Evolutionary conservation across 2,113 vertebrate genomes (phyloP).

Genomic region (Notarius lentiginosus): DNA sequence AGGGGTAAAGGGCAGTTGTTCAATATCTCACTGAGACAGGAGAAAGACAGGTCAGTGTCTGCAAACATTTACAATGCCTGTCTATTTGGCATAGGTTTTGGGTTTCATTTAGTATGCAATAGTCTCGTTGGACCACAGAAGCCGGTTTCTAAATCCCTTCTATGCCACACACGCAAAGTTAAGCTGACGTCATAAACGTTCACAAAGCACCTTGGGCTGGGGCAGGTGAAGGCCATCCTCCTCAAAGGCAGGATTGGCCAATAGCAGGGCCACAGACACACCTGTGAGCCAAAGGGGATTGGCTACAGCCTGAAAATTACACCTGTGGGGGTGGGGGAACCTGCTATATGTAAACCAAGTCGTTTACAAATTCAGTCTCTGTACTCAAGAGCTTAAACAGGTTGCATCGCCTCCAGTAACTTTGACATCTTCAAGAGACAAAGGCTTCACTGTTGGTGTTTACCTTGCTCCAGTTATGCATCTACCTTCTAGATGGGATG

Average conservation of each 20-base stretch:
- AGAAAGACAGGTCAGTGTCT: constrained; percentile 50
- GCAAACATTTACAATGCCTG: constrained; percentile 29
- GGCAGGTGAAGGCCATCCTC: constrained; percentile 54
- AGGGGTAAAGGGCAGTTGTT: constrained; percentile 69
- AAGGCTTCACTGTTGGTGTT: constrained; percentile 55
- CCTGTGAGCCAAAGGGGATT: constrained; percentile 88
- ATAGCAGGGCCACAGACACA: constrained; percentile 82
- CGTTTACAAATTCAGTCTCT: constrained; percentile 85
- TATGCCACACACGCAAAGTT: constrained; percentile 69
- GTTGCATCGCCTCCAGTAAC: constrained; percentile 60
- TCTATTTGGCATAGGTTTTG: constrained; percentile 41
- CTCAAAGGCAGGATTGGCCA: constrained; percentile 65
- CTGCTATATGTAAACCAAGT: constrained; percentile 94
- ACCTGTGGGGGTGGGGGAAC: constrained; percentile 87
- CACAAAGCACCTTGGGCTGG: constrained; percentile 63
- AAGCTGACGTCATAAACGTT: constrained; percentile 73
- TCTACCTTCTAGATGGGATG: constrained; percentile 26
- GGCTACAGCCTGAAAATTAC: constrained; percentile 82
- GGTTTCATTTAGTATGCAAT: constrained; percentile 54
- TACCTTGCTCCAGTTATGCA: constrained; percentile 55
- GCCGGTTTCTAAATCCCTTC: constrained; percentile 52
- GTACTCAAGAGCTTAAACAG: constrained; percentile 80
- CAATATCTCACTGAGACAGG: constrained; percentile 53
- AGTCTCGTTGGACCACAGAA: constrained; percentile 63
- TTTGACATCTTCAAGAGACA: constrained; percentile 40